Evolutionary conservation across 2,113 vertebrate species (phyloP).

Genomic region (Mirza zaza): DNA sequence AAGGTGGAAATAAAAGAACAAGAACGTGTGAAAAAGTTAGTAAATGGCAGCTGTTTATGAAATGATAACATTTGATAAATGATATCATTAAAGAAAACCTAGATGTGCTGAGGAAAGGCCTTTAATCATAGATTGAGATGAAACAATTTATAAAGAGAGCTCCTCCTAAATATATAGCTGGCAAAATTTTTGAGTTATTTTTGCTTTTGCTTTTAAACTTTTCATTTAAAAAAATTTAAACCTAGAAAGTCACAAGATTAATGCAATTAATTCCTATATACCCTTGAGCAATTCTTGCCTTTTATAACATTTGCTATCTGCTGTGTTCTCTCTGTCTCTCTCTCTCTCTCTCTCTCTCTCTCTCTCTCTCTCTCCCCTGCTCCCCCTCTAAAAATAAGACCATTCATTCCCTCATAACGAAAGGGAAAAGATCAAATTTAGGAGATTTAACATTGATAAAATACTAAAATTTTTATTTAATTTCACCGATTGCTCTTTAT

Average conservation of each 20-base stretch:
- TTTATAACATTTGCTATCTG: not conserved
- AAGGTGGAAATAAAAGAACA: not conserved
- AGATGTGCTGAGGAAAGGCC: not conserved
- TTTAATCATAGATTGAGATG: not conserved
- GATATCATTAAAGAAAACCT: not conserved
- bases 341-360: too few species aligned
- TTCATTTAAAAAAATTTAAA: not conserved
- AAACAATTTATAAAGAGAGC: not conserved
- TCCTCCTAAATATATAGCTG: not conserved
- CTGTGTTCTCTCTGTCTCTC: accelerated
- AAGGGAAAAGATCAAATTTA: not conserved
- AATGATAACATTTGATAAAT: not conserved
- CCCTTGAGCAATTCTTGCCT: not conserved
- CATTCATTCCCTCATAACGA: not conserved
- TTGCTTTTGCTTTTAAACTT: not conserved
- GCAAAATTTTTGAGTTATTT: not conserved
- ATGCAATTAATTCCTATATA: not conserved
- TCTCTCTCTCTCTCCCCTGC: not conserved
- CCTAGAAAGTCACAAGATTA: not conserved
- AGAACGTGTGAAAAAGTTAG: not conserved
- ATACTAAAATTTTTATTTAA: not conserved
- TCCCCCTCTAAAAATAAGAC: not conserved
- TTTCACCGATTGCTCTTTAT: not conserved
- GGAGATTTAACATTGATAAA: not conserved
- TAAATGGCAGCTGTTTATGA: not conserved